Percentiles rank a stretch among this genome's conserved stretches.
Conservation (phyloP, 2,113 vertebrate genomes). For the Isichthys henryi region DNA sequence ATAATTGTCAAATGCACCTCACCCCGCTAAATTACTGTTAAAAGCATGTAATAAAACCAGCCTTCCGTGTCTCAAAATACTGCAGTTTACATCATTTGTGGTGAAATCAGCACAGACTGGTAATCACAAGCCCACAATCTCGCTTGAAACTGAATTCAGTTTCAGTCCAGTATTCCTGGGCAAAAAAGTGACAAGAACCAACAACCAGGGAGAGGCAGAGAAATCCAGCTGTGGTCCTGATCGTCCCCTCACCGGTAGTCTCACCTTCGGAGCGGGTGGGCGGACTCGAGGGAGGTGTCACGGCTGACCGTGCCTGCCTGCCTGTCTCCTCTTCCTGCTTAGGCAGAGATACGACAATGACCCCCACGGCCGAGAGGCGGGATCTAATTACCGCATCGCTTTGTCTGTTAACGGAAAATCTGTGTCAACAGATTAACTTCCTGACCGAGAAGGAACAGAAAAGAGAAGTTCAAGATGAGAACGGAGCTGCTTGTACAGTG, state of each 20-base stretch:
- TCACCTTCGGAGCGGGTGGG: background rate
- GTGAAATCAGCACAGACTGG: background rate
- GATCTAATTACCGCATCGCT: slow-evolving; percentile 12
- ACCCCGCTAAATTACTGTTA: background rate
- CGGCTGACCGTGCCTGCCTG: slow-evolving; percentile 27
- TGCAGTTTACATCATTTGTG: background rate
- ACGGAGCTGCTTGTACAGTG: background rate
- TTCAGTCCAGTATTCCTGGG: background rate
- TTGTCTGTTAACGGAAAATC: slow-evolving; percentile 12
- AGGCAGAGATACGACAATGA: slow-evolving; percentile 32
- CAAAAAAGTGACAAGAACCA: background rate
- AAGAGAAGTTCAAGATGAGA: background rate
- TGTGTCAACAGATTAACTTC: slow-evolving; percentile 7
- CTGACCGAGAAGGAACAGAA: background rate
- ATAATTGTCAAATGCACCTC: background rate
- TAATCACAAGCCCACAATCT: background rate
- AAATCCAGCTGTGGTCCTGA: too few relatives aligned
- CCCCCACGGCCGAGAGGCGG: background rate
- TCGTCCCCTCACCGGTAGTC: background rate
- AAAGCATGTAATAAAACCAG: background rate
- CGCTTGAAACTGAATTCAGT: background rate
- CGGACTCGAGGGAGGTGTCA: slow-evolving; percentile 10
- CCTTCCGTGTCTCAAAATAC: background rate
- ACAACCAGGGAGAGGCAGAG: background rate
- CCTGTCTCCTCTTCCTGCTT: slow-evolving; percentile 27